Evolutionary conservation across 53 echinoderm and acorn worm genomes (phyloP).

Genomic region (Mesocentrotus franciscanus): DNA sequence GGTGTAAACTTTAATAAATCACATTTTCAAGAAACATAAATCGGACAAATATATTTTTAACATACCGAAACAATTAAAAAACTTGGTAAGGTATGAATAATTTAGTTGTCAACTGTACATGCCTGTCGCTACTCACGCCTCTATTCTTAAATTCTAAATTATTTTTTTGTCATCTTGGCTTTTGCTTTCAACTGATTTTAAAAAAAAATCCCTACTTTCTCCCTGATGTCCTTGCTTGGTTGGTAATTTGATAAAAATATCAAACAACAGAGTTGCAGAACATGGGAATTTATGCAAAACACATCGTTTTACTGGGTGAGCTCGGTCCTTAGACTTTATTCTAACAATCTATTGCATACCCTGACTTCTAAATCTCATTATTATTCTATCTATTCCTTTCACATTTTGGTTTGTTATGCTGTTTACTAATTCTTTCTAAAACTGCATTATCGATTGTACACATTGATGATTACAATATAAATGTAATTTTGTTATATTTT

Average conservation of each 20-base stretch:
- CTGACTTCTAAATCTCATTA: not conserved
- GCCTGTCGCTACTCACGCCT: too few relatives aligned
- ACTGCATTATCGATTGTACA: not conserved
- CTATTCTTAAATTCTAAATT: not conserved
- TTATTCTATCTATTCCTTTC: not conserved
- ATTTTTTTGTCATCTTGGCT: not conserved
- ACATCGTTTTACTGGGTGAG: constrained; percentile 65
- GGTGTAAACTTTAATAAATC: too few relatives aligned
- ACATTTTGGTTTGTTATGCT: not conserved
- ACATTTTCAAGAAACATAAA: too few relatives aligned
- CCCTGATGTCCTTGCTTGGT: not conserved
- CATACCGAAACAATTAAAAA: too few relatives aligned
- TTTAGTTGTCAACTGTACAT: too few relatives aligned
- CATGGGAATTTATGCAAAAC: constrained; percentile 61
- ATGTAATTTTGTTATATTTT: too few relatives aligned
- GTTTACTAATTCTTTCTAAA: constrained; percentile 4
- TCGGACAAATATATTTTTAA: too few relatives aligned
- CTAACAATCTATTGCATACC: constrained; percentile 12
- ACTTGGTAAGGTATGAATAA: too few relatives aligned
- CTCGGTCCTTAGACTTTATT: not conserved
- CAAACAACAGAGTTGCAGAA: constrained; percentile 44
- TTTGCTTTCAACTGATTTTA: not conserved
- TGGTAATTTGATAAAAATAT: not conserved
- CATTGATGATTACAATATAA: not conserved
- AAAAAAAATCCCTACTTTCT: not conserved